Conservation (phyloP, 2,113 vertebrate species). For the Thalassarche chlororhynchos region DNA sequence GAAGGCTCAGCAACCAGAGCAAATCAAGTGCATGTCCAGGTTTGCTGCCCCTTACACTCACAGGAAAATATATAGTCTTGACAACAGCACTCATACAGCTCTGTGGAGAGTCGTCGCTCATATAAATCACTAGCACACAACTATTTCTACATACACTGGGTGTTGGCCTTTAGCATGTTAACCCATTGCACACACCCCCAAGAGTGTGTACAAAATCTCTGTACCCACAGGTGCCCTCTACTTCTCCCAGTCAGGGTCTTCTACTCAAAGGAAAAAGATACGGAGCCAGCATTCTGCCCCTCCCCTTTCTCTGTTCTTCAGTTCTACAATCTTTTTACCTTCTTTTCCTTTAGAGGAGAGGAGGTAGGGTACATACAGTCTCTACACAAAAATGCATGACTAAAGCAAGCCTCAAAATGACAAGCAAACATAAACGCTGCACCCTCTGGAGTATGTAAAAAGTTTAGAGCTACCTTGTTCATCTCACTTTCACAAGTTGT, state of each 20-base stretch:
- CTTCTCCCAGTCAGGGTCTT: not conserved
- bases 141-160: not conserved
- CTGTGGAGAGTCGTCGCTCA: not conserved
- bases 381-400: not conserved
- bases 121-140: not conserved
- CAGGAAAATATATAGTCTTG: not conserved
- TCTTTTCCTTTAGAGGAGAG: not conserved
- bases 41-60: not conserved
- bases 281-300: not conserved
- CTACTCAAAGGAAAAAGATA: not conserved
- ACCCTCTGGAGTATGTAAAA: not conserved
- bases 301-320: not conserved
- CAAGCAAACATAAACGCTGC: not conserved
- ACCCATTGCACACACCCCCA: not conserved
- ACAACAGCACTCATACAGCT: not conserved
- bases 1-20: not conserved
- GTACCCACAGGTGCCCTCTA: not conserved
- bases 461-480: not conserved
- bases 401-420: not conserved
- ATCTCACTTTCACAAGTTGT: not conserved
- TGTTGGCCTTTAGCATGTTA: not conserved
- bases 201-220: rapidly evolving
- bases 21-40: not conserved
- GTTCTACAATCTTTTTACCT: not conserved
- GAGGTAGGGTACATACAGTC: not conserved